Percentiles rank a stretch among this genome's conserved stretches.
Evolutionary conservation across 2,797 vertebrate species (phyloP).

Genomic region (Vireo griseus): DNA sequence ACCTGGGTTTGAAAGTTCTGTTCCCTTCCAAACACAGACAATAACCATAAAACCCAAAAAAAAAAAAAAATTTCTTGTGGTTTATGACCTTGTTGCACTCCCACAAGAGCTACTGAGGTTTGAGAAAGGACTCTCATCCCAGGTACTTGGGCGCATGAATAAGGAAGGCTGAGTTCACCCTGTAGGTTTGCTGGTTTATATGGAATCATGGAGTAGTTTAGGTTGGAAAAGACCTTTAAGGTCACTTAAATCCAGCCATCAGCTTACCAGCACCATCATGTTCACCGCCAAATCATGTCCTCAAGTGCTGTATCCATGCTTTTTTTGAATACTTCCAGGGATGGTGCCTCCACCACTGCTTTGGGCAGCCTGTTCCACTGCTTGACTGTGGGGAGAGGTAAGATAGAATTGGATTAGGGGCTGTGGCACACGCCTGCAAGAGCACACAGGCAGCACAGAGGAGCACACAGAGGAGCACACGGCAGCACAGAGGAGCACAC

Average conservation of each 20-base stretch:
- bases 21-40: background rate
- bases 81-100: background rate
- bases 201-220: background rate
- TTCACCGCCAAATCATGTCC: background rate
- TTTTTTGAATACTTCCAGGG: background rate
- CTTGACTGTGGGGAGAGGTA: background rate
- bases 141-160: rapidly evolving
- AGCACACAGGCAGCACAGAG: no score
- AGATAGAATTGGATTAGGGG: no score
- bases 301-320: rapidly evolving
- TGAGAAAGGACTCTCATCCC: background rate
- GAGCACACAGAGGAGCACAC: no score
- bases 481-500: no score
- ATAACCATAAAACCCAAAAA: background rate
- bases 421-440: no score
- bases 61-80: rapidly evolving
- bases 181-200: background rate
- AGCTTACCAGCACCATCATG: background rate
- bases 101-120: background rate
- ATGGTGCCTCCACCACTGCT: background rate
- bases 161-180: background rate
- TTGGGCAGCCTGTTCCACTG: background rate
- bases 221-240: background rate
- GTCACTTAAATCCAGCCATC: background rate
- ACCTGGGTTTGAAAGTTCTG: background rate